Base-by-base conservation (phyloP, 2,888 invertebrate genomes). In the Orchesella flavescens region DNA sequence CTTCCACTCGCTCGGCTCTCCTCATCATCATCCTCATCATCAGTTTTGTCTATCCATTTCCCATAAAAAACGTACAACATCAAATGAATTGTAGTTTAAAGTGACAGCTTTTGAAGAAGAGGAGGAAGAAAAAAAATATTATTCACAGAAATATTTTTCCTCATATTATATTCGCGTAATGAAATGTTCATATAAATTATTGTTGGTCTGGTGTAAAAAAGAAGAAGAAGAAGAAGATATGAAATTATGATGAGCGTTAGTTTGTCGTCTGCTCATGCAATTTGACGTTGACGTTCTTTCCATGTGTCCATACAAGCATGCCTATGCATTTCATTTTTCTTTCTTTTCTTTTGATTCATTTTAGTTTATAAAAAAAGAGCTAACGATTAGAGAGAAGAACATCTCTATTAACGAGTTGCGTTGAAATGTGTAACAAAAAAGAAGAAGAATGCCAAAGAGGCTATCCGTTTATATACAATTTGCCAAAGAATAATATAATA, bases 31-130 rank as follows among this genome's bases (percentile, higher is more conserved):
- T 34, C 34, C 34, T 34, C 34, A 34, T 34, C 34, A 34, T 2
- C n/a, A n/a, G n/a, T n/a, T 34, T 34, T 34, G 34, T 34, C 34
- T 34, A 34, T 34, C 34, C n/a, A n/a, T n/a, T n/a, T n/a, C 34
- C 34, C 2, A 34, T 61, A 17, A 61, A 61, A 61, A 61, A 61
- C 34, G 34, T 34, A 34, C 34, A 34, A 34, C 24, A 61, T 61
- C 61, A 61, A 61, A 61, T 61, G 61, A 61, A 61, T 61, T 61
- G 61, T 61, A 61, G 61, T 61, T 34, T 61, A 23, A 61, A 61
- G 23, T 61, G 61, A 61, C 61, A 61, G 61, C 61, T 61, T 61
- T 24, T 34, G 34, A 34, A 34, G 34, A 34, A 34, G 34, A 34
- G 34, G 34, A 34, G 34, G 7, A 7, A 34, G 61, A 61, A 61